Conservation (phyloP, 2,888 invertebrate genomes). For the Drosophila engyochracea region DNA sequence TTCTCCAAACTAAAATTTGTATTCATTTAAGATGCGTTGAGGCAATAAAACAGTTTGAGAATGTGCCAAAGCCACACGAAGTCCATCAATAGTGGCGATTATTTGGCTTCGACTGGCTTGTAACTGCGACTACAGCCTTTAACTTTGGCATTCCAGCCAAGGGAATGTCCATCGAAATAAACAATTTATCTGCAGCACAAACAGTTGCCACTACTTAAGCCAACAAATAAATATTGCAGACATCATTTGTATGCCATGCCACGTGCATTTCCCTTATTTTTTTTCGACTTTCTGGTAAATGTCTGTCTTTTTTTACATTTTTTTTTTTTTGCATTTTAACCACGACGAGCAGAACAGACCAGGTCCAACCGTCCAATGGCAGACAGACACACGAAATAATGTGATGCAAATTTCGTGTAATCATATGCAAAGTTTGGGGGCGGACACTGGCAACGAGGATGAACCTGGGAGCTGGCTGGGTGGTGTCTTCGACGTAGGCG, state of each 20-base stretch:
- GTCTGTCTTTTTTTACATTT: background rate
- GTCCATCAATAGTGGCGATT: slow-evolving; percentile 64
- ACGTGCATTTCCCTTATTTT: slow-evolving; percentile 56
- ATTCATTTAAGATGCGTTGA: slow-evolving; percentile 43
- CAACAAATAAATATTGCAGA: slow-evolving; percentile 70
- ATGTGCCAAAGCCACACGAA: slow-evolving; percentile 32
- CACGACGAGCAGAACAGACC: slow-evolving; percentile 1
- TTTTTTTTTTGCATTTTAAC: slow-evolving; percentile 1
- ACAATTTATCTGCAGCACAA: slow-evolving; percentile 52
- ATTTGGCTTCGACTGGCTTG: slow-evolving; percentile 11
- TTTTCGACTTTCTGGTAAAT: slow-evolving; percentile 23
- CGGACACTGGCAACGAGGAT: slow-evolving; percentile 24
- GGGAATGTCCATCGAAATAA: slow-evolving; percentile 30
- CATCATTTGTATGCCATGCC: slow-evolving; percentile 70
- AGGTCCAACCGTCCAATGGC: slow-evolving; percentile 10
- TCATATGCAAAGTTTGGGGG: slow-evolving; percentile 71
- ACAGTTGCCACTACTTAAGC: slow-evolving; percentile 52
- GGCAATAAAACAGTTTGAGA: slow-evolving; percentile 48
- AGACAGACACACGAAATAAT: slow-evolving; percentile 59
- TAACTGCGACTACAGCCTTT: slow-evolving; percentile 10
- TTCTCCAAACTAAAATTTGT: slow-evolving; percentile 14
- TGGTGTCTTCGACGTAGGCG: background rate
- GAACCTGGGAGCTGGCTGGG: background rate
- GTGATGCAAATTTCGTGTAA: slow-evolving; percentile 77
- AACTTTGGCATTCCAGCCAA: background rate